Conservation (phyloP, 2,797 vertebrate genomes). For the Phoxinus dragarum region DNA sequence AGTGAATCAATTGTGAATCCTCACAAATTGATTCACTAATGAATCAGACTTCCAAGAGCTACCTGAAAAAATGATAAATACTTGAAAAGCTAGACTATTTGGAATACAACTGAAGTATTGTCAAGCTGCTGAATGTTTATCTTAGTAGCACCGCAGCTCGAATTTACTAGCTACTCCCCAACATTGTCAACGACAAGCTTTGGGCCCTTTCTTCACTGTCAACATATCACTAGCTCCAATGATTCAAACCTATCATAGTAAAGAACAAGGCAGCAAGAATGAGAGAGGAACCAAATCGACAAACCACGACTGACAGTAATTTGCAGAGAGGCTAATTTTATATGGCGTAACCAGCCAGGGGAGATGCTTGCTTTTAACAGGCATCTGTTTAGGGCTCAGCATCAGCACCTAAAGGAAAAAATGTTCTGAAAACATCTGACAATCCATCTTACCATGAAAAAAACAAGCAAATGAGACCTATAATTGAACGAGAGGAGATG, state of each 20-base stretch:
- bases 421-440: slow-evolving; percentile 31
- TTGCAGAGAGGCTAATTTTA: slow-evolving; percentile 43
- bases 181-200: not conserved
- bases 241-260: slow-evolving; percentile 19
- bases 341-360: slow-evolving; percentile 25
- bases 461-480: not conserved
- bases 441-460: slow-evolving; percentile 35
- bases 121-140: not conserved
- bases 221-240: not conserved
- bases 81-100: not conserved
- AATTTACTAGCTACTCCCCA: not conserved
- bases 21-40: not conserved
- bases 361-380: slow-evolving; percentile 43
- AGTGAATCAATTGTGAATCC: not conserved
- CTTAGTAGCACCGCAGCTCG: not conserved
- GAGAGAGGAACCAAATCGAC: slow-evolving; percentile 18
- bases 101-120: not conserved
- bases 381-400: slow-evolving; percentile 41
- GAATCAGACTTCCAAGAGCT: not conserved
- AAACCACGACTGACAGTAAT: slow-evolving; percentile 33
- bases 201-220: not conserved
- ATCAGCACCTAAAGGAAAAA: slow-evolving; percentile 23
- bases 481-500: not conserved
- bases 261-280: not conserved
- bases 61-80: not conserved